Percentiles rank a stretch among this genome's conserved stretches.
Conservation (phyloP, 1,140 invertebrate species). For the Microplitis mediator region DNA sequence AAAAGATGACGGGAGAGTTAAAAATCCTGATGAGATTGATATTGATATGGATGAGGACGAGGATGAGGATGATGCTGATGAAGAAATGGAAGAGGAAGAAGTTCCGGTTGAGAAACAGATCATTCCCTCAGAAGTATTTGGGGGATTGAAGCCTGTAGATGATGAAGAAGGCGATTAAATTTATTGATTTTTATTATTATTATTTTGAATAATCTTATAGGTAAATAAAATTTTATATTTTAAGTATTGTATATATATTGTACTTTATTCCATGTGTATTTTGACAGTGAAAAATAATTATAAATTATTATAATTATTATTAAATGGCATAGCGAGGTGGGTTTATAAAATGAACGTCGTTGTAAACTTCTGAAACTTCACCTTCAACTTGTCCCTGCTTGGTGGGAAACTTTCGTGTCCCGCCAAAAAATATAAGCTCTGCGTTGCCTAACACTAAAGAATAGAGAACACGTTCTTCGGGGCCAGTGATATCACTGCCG, state of each 20-base stretch:
- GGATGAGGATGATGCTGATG: constrained; percentile 71
- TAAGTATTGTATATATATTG: background rate
- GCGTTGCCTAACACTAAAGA: constrained; percentile 86
- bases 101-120: constrained; percentile 79
- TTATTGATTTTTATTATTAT: background rate
- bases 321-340: constrained; percentile 77
- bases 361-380: constrained; percentile 70
- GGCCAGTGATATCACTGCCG: constrained; percentile 69
- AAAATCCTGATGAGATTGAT: constrained; percentile 95
- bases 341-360: constrained; percentile 80
- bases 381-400: constrained; percentile 55
- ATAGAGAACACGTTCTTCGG: constrained; percentile 89
- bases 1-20: constrained; percentile 69
- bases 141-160: constrained; percentile 68
- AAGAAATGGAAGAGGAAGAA: constrained; percentile 62
- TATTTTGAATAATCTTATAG: background rate
- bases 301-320: constrained; percentile 23
- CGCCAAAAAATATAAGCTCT: constrained; percentile 94
- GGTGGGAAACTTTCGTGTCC: constrained; percentile 73
- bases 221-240: background rate
- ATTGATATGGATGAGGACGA: constrained; percentile 81
- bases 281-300: background rate
- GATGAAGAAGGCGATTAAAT: constrained; percentile 44
- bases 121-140: constrained; percentile 87
- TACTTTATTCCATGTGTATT: background rate